phyloP scores from a whole-genome alignment of 2,797 vertebrate species.

The Craterocephalus amniculus region DNA sequence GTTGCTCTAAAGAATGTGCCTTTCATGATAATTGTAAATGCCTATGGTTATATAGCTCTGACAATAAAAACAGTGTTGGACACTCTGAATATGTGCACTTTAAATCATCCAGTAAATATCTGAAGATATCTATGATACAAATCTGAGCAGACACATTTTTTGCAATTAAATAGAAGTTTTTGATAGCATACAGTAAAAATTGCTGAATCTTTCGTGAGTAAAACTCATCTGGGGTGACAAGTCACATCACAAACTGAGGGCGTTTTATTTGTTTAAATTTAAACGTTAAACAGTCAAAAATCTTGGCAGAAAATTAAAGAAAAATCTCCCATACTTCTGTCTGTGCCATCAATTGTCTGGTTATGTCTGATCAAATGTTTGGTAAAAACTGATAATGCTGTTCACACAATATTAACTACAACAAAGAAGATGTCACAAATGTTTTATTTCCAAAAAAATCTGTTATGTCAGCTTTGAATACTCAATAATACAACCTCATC shows the following conservation, averaged over 20 bases:
- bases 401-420: too few relatives aligned
- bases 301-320: too few relatives aligned
- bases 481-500: too few relatives aligned
- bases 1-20: conserved; percentile 48
- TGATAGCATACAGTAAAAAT: too few relatives aligned
- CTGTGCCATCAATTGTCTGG: background rate
- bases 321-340: background rate
- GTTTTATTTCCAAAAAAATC: too few relatives aligned
- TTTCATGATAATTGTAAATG: conserved; percentile 44
- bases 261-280: too few relatives aligned
- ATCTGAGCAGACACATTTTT: background rate
- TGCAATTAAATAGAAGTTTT: background rate
- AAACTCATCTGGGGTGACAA: too few relatives aligned
- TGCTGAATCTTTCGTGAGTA: too few relatives aligned
- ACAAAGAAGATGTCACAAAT: background rate
- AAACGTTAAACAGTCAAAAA: too few relatives aligned
- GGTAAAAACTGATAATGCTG: background rate
- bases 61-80: conserved; percentile 1
- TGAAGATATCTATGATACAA: background rate
- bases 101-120: background rate
- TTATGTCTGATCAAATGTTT: background rate
- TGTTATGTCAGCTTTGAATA: too few relatives aligned
- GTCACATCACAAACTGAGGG: too few relatives aligned
- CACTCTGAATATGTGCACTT: background rate
- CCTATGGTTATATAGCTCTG: conserved; percentile 8